Percentiles rank a stretch among this genome's conserved stretches.
phyloP scores from a whole-genome alignment of 2,113 vertebrate genomes.

The Percopsis transmontana region DNA sequence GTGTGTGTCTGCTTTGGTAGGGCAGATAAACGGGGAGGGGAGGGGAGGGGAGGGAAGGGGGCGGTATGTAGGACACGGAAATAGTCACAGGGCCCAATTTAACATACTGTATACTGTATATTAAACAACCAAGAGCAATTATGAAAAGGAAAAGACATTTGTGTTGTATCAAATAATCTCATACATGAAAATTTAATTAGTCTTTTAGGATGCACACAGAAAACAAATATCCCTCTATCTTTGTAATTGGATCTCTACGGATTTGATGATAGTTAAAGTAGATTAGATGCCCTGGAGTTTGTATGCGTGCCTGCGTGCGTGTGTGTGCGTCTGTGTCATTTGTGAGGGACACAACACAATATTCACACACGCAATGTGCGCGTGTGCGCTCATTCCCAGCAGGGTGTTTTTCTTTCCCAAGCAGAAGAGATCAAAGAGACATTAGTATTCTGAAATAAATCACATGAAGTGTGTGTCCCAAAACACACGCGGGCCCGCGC shows the following conservation, averaged over 20 bases:
- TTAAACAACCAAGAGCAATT: slow-evolving; percentile 59
- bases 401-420: slow-evolving; percentile 71
- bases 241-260: slow-evolving; percentile 77
- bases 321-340: slow-evolving; percentile 22
- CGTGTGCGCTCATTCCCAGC: slow-evolving; percentile 51
- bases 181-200: slow-evolving; percentile 78
- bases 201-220: slow-evolving; percentile 72
- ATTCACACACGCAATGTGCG: slow-evolving; percentile 26
- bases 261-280: slow-evolving; percentile 76
- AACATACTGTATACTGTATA: slow-evolving; percentile 29
- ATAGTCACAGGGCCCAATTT: slow-evolving; percentile 52
- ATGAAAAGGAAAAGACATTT: slow-evolving; percentile 74
- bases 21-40: too few species aligned
- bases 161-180: slow-evolving; percentile 75
- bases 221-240: slow-evolving; percentile 76
- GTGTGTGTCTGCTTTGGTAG: too few species aligned
- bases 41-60: too few species aligned
- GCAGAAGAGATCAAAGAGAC: slow-evolving; percentile 76
- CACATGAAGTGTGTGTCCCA: slow-evolving; percentile 68
- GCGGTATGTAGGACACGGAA: slow-evolving; percentile 1
- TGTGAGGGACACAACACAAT: slow-evolving; percentile 56
- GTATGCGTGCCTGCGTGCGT: slow-evolving; percentile 21
- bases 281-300: slow-evolving; percentile 67
- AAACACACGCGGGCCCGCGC: slow-evolving; percentile 65
- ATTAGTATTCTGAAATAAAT: slow-evolving; percentile 80